Evolutionary conservation across 2,888 invertebrate genomes (phyloP).

Genomic region (Nipponacmea schrenckii): DNA sequence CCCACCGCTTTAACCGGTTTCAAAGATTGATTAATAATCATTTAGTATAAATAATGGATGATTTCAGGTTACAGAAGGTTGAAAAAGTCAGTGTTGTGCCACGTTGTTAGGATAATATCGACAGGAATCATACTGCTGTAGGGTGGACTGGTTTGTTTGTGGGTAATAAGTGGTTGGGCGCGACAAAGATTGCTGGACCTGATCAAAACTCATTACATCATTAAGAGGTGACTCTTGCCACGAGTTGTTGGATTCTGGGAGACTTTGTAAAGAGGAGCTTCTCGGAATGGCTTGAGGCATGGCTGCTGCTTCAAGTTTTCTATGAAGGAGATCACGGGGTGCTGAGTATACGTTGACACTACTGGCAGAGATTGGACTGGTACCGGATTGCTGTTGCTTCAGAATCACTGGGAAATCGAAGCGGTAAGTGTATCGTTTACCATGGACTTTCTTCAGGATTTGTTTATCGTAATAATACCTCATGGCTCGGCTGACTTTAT

Average conservation of each 20-base stretch:
- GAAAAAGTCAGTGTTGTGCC: too few relatives aligned
- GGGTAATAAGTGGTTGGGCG: too few relatives aligned
- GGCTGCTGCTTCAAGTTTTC: not conserved
- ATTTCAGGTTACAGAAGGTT: too few relatives aligned
- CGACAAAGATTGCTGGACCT: too few relatives aligned
- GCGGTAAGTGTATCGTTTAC: conserved; percentile 63
- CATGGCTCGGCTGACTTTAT: conserved; percentile 59
- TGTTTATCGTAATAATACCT: conserved; percentile 68
- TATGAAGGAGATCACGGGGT: not conserved
- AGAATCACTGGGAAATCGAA: conserved; percentile 49
- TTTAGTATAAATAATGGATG: too few relatives aligned
- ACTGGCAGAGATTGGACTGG: not conserved
- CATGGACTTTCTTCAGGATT: conserved; percentile 64
- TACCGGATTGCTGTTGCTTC: conserved; percentile 9
- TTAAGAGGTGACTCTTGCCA: not conserved
- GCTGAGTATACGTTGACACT: not conserved
- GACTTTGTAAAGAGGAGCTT: not conserved
- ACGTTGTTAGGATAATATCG: too few relatives aligned
- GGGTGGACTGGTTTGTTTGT: too few relatives aligned
- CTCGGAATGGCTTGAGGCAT: not conserved
- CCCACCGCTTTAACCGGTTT: too few relatives aligned
- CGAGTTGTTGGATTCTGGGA: not conserved
- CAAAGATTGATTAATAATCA: too few relatives aligned
- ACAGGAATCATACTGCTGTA: too few relatives aligned
- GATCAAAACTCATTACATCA: not conserved